These are phyloP conservation scores for Stomatorhinus walkeri DNA, from an alignment of 2,797 vertebrate genomes.

Conservation along the genomic window DNA sequence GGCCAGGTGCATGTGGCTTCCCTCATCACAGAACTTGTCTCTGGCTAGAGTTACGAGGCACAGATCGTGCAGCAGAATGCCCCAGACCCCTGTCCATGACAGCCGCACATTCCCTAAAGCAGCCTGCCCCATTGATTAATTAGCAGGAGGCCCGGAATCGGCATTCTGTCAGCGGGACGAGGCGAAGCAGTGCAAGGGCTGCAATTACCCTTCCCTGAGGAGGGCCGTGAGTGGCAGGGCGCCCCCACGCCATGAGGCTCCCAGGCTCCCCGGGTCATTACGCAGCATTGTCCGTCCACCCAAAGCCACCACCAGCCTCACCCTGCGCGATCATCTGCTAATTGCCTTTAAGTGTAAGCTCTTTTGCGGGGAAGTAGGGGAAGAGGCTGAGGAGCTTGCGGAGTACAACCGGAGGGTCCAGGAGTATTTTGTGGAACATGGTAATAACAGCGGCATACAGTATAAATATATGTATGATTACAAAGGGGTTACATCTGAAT, in stretches of 20 bases:
- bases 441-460: neutral
- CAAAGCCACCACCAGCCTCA: constrained; percentile 45
- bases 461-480: neutral
- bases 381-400: constrained; percentile 23
- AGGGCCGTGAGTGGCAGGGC: constrained; percentile 52
- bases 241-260: constrained; percentile 44
- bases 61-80: neutral
- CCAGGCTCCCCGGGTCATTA: constrained; percentile 49
- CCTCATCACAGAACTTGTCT: neutral
- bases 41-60: neutral
- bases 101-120: constrained; percentile 43
- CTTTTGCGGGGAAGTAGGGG: constrained; percentile 48
- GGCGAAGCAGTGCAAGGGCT: constrained; percentile 53
- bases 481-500: neutral
- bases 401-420: constrained; percentile 53
- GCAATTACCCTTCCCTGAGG: constrained; percentile 65
- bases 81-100: constrained; percentile 21
- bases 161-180: constrained; percentile 55
- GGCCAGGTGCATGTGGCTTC: neutral
- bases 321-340: constrained; percentile 50
- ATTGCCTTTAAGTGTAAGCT: constrained; percentile 55
- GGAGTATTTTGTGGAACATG: neutral
- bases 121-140: constrained; percentile 55
- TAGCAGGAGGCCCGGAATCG: constrained; percentile 56
- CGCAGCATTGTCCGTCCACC: constrained; percentile 45